Conservation (phyloP, 2,113 vertebrate genomes). For the Fulmarus glacialis region DNA sequence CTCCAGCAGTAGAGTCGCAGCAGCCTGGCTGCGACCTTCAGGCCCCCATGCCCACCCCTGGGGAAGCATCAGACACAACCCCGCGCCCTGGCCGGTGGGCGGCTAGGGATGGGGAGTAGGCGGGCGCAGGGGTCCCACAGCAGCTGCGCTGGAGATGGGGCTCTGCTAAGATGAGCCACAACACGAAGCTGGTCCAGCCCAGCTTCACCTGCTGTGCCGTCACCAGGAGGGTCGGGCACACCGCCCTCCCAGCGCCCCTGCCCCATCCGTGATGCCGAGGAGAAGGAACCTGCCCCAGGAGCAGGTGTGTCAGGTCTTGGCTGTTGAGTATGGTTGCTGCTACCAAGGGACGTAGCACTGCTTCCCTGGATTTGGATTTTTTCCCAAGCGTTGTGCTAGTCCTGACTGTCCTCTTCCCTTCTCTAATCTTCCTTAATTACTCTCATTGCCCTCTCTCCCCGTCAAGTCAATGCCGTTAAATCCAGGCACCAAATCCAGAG, state of each 20-base stretch:
- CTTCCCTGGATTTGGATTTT: background rate
- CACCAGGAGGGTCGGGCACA: background rate
- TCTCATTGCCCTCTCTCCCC: background rate
- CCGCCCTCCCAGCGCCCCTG: background rate
- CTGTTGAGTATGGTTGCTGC: background rate
- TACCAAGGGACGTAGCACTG: background rate
- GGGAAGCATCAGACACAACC: background rate
- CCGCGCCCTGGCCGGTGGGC: fast-evolving
- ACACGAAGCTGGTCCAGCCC: fast-evolving
- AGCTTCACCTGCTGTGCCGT: background rate
- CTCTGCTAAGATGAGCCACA: background rate
- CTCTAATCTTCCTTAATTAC: background rate
- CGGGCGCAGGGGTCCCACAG: background rate
- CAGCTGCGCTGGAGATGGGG: background rate
- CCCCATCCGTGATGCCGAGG: background rate
- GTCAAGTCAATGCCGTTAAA: background rate
- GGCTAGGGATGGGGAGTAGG: fast-evolving
- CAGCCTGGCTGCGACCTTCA: background rate
- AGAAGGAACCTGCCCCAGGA: background rate
- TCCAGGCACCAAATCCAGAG: background rate
- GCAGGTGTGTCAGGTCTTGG: background rate
- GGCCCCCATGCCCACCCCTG: background rate
- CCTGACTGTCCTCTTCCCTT: background rate
- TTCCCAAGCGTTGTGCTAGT: background rate
- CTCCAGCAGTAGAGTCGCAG: background rate